Conservation (phyloP, 2,113 vertebrate genomes). For the cattle (Bos taurus) region ARS-UCD2.0 NC_037341.1:36591501-36592000, state of each 20-base stretch:
- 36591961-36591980: background rate
- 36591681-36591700: background rate
- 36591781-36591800: background rate
- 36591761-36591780: background rate
- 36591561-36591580: background rate
- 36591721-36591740: background rate
- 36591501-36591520: background rate
- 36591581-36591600: background rate
- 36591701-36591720: background rate
- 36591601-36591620: background rate
- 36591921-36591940: background rate
- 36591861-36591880: background rate
- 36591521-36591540: background rate
- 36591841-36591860: background rate
- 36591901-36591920: background rate
- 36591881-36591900: background rate
- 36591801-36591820: background rate
- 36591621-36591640: background rate
- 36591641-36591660: background rate
- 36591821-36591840: background rate
- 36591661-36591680: background rate
- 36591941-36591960: background rate
- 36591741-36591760: background rate
- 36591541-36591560: background rate
- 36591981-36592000: background rate